Percentiles rank a stretch among this genome's conserved stretches.
phyloP scores from a whole-genome alignment of 2,113 vertebrate species.

The Agapornis roseicollis region DNA sequence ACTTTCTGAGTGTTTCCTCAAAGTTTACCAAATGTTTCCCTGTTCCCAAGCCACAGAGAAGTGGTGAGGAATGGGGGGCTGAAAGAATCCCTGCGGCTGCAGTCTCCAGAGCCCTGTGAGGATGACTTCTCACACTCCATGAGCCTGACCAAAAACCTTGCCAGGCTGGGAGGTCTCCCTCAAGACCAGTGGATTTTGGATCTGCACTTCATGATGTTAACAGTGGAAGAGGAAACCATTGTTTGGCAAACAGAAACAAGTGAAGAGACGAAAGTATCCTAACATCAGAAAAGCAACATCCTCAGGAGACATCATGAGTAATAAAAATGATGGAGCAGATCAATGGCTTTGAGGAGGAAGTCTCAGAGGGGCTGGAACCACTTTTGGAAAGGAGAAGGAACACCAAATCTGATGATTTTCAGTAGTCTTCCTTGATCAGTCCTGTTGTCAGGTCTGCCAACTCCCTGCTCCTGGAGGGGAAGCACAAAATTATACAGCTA shows the following conservation, averaged over 20 bases:
- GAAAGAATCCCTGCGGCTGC: neutral
- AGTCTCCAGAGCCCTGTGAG: neutral
- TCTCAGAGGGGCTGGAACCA: neutral
- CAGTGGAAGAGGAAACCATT: neutral
- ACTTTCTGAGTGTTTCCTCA: neutral
- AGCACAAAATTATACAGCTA: neutral
- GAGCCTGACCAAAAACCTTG: neutral
- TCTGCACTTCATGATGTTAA: neutral
- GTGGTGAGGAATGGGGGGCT: neutral
- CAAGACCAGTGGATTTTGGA: neutral
- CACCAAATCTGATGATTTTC: neutral
- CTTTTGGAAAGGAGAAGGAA: neutral
- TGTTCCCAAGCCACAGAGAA: neutral
- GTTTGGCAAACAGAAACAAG: neutral
- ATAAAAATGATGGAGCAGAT: neutral
- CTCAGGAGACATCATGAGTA: neutral
- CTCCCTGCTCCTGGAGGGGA: neutral
- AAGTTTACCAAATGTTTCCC: neutral
- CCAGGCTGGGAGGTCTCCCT: neutral
- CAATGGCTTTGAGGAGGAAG: neutral
- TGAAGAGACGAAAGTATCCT: neutral
- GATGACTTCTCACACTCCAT: accelerated
- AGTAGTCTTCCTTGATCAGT: neutral
- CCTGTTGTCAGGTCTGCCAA: neutral
- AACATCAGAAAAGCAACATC: neutral